Evolutionary conservation across 2,888 invertebrate genomes (phyloP).

Genomic region (Nomada flava): DNA sequence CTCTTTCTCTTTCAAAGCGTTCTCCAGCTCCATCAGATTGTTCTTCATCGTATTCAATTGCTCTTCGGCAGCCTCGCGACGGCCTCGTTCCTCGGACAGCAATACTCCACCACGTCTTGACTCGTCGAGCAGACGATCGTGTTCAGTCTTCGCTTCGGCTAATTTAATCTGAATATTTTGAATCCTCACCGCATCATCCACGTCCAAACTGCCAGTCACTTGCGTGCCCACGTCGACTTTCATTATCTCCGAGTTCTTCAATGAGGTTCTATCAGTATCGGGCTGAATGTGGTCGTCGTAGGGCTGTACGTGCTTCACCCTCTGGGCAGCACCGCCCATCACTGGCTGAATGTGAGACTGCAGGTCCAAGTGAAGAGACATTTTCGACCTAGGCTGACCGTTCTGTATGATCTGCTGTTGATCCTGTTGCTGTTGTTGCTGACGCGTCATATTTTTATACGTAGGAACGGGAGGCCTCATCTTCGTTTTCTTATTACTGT

Average conservation of each 20-base stretch:
- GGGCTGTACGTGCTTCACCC: neutral
- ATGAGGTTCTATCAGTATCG: slow-evolving; percentile 17
- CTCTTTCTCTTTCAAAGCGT: slow-evolving; percentile 74
- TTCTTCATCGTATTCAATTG: slow-evolving; percentile 72
- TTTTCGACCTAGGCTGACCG: slow-evolving; percentile 55
- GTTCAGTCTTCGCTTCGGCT: slow-evolving; percentile 66
- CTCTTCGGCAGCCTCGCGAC: slow-evolving; percentile 76
- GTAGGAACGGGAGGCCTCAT: slow-evolving; percentile 31
- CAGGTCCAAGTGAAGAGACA: slow-evolving; percentile 77
- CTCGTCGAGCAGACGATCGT: slow-evolving; percentile 73
- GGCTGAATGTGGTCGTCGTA: slow-evolving; percentile 11
- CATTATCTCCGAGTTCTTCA: slow-evolving; percentile 78
- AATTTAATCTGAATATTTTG: slow-evolving; percentile 64
- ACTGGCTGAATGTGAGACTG: slow-evolving; percentile 72
- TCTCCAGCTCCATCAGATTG: slow-evolving; percentile 74
- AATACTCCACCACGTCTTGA: slow-evolving; percentile 65
- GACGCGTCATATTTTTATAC: neutral
- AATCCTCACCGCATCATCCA: slow-evolving; percentile 83
- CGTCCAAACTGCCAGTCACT: neutral
- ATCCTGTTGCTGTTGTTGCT: slow-evolving; percentile 16
- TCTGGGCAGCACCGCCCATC: slow-evolving; percentile 8
- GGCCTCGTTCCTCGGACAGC: slow-evolving; percentile 76
- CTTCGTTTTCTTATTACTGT: slow-evolving; percentile 58
- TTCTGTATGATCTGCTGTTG: slow-evolving; percentile 23
- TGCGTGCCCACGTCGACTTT: slow-evolving; percentile 81